Evolutionary conservation across 2,888 invertebrate species (phyloP).

Genomic region (Drosophila barbarae): DNA sequence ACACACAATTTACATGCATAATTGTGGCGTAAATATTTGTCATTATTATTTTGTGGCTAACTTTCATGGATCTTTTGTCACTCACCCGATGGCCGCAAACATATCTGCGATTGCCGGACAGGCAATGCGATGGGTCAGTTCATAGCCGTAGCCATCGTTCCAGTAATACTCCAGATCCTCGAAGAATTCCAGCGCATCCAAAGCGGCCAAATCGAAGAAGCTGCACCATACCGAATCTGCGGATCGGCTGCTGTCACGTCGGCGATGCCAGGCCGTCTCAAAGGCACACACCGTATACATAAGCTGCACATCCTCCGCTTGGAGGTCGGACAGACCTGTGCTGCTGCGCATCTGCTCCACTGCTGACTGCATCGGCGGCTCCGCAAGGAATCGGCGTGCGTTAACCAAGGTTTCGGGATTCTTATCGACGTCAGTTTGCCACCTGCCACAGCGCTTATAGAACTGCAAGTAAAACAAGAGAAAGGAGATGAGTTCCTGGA

Average conservation of each 20-base stretch:
- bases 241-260: constrained; percentile 8
- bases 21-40: not conserved
- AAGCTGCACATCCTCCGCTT: constrained; percentile 82
- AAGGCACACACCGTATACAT: constrained; percentile 89
- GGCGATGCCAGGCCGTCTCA: constrained; percentile 89
- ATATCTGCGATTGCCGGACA: constrained; percentile 87
- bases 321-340: constrained; percentile 82
- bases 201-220: constrained; percentile 83
- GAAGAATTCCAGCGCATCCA: constrained; percentile 85
- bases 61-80: constrained; percentile 3
- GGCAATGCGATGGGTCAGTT: constrained; percentile 87
- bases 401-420: constrained; percentile 84
- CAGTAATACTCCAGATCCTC: constrained; percentile 90
- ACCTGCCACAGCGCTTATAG: constrained; percentile 87
- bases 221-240: constrained; percentile 88
- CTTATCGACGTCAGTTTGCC: constrained; percentile 85
- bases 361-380: constrained; percentile 81
- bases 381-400: constrained; percentile 81
- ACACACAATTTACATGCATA: not conserved
- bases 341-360: constrained; percentile 81
- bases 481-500: not conserved
- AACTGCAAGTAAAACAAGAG: constrained; percentile 82
- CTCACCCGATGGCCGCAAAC: constrained; percentile 85
- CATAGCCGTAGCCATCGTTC: constrained; percentile 89
- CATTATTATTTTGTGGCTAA: not conserved